Conservation (phyloP, 2,113 vertebrate genomes). For the Rhynchopsitta pachyrhyncha region DNA sequence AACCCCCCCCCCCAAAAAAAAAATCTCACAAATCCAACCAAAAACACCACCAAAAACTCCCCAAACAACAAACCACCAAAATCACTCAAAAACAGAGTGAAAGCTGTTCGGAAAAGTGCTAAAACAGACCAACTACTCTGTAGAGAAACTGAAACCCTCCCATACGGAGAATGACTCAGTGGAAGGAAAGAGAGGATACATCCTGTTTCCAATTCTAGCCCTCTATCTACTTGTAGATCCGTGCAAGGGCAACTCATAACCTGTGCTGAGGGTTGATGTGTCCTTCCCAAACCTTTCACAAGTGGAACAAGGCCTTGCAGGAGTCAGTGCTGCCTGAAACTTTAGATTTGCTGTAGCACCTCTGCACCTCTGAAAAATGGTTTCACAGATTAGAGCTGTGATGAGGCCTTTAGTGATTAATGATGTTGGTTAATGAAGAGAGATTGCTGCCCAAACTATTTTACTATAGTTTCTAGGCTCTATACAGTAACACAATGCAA, state of each 20-base stretch:
- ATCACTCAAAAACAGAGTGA: neutral
- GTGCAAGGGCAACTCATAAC: neutral
- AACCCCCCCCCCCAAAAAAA: too few relatives aligned
- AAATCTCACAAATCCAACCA: neutral
- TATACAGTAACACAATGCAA: neutral
- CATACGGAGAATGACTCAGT: neutral
- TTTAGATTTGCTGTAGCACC: neutral
- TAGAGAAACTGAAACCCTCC: neutral
- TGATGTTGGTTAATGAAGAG: neutral
- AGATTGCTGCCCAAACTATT: neutral
- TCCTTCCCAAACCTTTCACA: neutral
- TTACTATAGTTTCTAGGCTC: neutral
- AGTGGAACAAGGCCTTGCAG: neutral
- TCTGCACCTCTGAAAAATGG: neutral
- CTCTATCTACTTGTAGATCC: neutral
- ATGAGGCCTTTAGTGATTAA: neutral
- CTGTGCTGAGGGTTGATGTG: fast-evolving
- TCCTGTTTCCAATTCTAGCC: neutral
- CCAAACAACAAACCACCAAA: neutral
- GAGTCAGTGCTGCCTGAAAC: neutral
- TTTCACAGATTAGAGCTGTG: neutral
- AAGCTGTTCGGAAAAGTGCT: neutral
- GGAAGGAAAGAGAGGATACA: neutral
- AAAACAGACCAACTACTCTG: neutral
- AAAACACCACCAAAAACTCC: neutral